These are phyloP conservation scores for Micrastur ruficollis DNA, from an alignment of 2,797 vertebrate genomes.

Conservation along the genomic window DNA sequence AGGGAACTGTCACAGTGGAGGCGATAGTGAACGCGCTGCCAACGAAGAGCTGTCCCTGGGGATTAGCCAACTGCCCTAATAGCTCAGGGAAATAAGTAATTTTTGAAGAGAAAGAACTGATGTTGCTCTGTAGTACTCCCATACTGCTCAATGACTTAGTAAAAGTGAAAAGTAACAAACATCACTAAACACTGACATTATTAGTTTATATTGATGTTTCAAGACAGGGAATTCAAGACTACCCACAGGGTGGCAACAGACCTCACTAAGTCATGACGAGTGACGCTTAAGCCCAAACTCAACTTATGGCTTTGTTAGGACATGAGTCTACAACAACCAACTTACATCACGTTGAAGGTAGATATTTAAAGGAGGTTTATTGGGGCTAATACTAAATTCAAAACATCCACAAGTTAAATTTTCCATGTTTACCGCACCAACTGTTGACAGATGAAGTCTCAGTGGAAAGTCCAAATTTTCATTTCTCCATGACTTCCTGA, in stretches of 20 bases:
- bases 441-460: slow-evolving; percentile 30
- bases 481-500: neutral
- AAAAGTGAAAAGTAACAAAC: neutral
- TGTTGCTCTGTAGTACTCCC: neutral
- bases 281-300: neutral
- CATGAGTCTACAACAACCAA: slow-evolving; percentile 36
- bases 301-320: neutral
- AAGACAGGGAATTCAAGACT: neutral
- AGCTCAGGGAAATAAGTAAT: neutral
- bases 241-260: rapidly evolving
- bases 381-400: slow-evolving; percentile 38
- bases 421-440: slow-evolving; percentile 26
- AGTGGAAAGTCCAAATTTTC: slow-evolving; percentile 22
- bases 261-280: neutral
- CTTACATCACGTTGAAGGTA: slow-evolving; percentile 32
- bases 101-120: neutral
- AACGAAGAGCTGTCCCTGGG: neutral
- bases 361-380: slow-evolving; percentile 55
- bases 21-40: neutral
- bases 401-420: slow-evolving; percentile 48
- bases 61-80: neutral
- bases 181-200: neutral
- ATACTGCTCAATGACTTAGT: neutral
- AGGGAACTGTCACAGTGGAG: neutral
- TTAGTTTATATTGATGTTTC: neutral